Evolutionary conservation across 1,140 invertebrate genomes (phyloP), one percentile per base, ranked within the genome.

Genomic region (Ditylenchus dipsaci): DNA sequence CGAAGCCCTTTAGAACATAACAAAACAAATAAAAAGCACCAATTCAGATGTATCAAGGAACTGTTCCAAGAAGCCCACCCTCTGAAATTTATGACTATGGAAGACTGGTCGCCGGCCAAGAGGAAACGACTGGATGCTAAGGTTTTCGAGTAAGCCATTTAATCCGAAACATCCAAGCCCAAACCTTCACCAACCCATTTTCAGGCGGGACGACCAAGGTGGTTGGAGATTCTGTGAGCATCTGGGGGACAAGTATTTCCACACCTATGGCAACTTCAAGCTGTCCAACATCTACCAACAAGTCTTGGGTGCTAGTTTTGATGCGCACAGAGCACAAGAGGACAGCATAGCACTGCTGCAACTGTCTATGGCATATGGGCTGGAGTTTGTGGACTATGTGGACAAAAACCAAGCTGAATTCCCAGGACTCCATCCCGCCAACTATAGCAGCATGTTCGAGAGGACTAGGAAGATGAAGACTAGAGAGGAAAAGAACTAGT

Each of bases 271-370:
- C 15, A 66, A 65, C n/a, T 72, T 72, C 42, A 53, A 66, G 56
- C 61, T 72, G 11, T 49, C 58, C 19, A 63, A 49, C 19, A 27
- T 72, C n/a, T 72, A 43, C 30, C 26, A 71, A 65, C 68, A 72
- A 38, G 65, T 67, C n/a, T 56, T 73, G 13, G 38, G 45, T 17
- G 11, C 17, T 23, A 42, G 23, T 23, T 73, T 49, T 58, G 59
- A 72, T 26, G 69, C 70, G 15, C 71, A 73, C 53, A 63, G 43
- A 49, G 69, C 71, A 1, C 56, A 69, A 13, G 71, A 67, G 19
- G 71, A 73, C 49, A 65, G 47, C 23, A 47, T 60, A 7, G 71
- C 71, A 9, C 30, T 73, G 13, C 29, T 73, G 13, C 62, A 73
- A 53, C 42, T 73, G 23, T 72, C 38, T 1, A 29, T 73, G 23